phyloP scores from a whole-genome alignment of 1,140 invertebrate genomes.

The Yoshiicerus persimilis region DNA sequence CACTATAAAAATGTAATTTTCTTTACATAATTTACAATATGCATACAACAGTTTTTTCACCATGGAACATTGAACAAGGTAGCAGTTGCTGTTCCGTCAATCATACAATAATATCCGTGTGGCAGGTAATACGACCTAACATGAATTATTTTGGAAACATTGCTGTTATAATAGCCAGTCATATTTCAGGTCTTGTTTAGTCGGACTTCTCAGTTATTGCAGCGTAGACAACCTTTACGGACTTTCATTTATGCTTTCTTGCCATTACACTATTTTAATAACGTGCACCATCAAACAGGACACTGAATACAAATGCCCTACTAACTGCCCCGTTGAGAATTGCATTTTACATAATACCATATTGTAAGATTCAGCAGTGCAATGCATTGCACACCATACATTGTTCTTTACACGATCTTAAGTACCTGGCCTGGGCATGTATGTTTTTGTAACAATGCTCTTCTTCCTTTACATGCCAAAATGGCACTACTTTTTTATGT shows the following conservation, averaged over 20 bases:
- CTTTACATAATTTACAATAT: not conserved
- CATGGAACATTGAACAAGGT: not conserved
- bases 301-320: not conserved
- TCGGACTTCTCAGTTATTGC: not conserved
- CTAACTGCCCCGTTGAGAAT: not conserved
- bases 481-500: no score
- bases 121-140: not conserved
- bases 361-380: not conserved
- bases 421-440: no score
- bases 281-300: not conserved
- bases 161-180: not conserved
- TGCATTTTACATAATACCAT: not conserved
- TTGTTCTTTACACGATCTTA: no score
- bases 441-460: no score
- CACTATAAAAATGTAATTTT: not conserved
- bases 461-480: no score
- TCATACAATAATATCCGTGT: not conserved
- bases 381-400: no score
- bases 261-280: not conserved
- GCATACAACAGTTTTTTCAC: not conserved
- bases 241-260: not conserved
- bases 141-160: not conserved
- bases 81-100: not conserved
- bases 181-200: not conserved
- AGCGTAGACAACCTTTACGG: not conserved